Percentiles rank a stretch among this genome's conserved stretches.
phyloP scores from a whole-genome alignment of 2,888 invertebrate genomes.

The Amphipoea oculea region DNA sequence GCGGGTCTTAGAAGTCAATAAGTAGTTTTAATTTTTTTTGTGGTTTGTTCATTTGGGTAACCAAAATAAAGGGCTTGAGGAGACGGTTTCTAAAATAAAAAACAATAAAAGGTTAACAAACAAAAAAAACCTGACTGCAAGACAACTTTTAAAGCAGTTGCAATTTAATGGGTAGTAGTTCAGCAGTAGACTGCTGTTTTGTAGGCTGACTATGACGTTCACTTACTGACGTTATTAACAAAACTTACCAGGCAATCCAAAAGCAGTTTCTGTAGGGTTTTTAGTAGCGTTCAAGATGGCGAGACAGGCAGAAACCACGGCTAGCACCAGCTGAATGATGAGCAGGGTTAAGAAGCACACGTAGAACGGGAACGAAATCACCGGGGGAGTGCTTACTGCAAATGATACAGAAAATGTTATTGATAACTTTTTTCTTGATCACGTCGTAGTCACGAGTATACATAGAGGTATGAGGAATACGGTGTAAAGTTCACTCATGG shows the following conservation, averaged over 20 bases:
- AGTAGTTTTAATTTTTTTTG: neutral
- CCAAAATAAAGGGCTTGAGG: neutral
- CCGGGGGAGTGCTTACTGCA: constrained; percentile 78
- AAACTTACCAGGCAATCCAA: constrained; percentile 84
- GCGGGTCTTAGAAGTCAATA: neutral
- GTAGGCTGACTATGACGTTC: neutral
- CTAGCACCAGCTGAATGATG: constrained; percentile 77
- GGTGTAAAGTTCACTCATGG: neutral
- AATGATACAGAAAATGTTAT: neutral
- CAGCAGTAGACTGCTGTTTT: neutral
- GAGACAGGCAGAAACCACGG: constrained; percentile 74
- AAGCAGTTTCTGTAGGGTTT: constrained; percentile 86
- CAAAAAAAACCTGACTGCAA: neutral
- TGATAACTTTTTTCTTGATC: neutral
- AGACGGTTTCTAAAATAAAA: neutral
- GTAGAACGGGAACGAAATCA: constrained; percentile 83
- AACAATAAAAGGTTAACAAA: neutral
- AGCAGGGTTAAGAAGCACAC: constrained; percentile 76
- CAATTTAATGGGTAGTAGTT: neutral
- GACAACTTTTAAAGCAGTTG: neutral
- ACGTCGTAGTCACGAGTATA: no score
- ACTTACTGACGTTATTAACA: neutral
- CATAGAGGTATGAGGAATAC: neutral
- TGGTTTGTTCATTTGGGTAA: neutral
- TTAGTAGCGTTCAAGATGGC: constrained; percentile 85